Base-by-base conservation (phyloP, 2,113 vertebrate species). In the Tichodroma muraria region DNA sequence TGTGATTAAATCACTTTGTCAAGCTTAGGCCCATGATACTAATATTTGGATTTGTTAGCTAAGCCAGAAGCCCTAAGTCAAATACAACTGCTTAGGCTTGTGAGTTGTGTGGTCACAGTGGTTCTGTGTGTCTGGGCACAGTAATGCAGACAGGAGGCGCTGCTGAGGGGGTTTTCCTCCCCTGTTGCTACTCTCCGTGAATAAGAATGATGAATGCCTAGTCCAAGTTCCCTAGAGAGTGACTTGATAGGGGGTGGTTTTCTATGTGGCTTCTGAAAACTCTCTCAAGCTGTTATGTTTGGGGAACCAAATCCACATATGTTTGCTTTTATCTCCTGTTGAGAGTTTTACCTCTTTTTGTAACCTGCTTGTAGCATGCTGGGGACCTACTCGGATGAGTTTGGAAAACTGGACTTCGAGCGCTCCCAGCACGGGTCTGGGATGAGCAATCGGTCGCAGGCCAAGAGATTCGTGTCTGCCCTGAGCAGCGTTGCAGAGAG, bases 341-440 rank as follows among this genome's bases (percentile, higher is more conserved):
- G 75, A 73, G 50, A 19, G 35, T 24, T 65, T 17, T 3, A 0
- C 53, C 10, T 75, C 25, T 30, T 6, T 25, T 8, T 31, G 11
- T 44, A 10, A 3, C 49, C 15, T 76, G 11, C 68, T 78, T 57
- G 88, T 53, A 99, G 99, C 94, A 98, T 99, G 96, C 97, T 98
- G 78, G 99, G 99, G 93, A 99, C 99, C 20, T 99, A 99, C 72
- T 99, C 99, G 0, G 99, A 99, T 90, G 99, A 99, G 78, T 98
- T 99, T 96, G 99, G 99, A 14, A 98, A 98, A 52, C 97, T 99
- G 97, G 98, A 99, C 97, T 99, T 99, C 37, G 98, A 99, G 60
- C 98, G 99, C 45, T 99, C 99, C n/a, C 99, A 99, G 96, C 98
- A 99, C 0, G 99, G 99, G 3, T 98, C 99, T 27, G 99, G 99